These are phyloP conservation scores for Smittia sp. DNA, from an alignment of 2,888 invertebrate genomes.

Conservation along the genomic window DNA sequence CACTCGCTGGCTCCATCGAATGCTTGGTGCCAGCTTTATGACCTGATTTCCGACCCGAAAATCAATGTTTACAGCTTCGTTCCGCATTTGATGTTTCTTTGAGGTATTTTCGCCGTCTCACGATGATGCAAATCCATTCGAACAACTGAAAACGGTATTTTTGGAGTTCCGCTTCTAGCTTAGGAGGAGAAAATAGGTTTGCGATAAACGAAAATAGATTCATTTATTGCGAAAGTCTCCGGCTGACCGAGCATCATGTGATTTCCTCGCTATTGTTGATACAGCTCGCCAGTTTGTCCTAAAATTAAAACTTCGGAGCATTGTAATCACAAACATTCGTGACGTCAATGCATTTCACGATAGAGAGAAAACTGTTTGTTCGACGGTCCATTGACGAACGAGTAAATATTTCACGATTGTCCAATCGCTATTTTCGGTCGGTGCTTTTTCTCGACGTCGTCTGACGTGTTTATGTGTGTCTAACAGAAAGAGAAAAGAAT, in stretches of 20 bases:
- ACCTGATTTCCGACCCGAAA: neutral
- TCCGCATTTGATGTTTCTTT: neutral
- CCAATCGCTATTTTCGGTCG: neutral
- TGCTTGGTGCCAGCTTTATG: conserved; percentile 1
- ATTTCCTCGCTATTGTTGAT: neutral
- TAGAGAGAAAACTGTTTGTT: neutral
- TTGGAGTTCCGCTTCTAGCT: neutral
- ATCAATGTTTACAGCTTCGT: conserved; percentile 3
- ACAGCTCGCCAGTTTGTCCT: conserved; percentile 2
- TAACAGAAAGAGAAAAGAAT: neutral
- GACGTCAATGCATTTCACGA: neutral
- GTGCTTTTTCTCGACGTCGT: neutral
- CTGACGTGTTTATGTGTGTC: neutral
- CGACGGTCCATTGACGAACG: neutral
- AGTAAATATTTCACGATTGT: neutral
- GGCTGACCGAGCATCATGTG: conserved; percentile 8
- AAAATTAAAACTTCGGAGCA: neutral
- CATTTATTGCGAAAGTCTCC: neutral
- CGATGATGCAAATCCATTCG: neutral
- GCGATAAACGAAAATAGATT: conserved; percentile 6
- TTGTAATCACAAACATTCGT: conserved; percentile 19
- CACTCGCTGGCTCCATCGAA: neutral
- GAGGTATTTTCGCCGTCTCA: neutral
- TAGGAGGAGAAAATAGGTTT: neutral
- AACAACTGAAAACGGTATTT: neutral